Evolutionary conservation across 1,140 invertebrate genomes (phyloP), one percentile per base, ranked within the genome.

Genomic region (Drosophila serrata): DNA sequence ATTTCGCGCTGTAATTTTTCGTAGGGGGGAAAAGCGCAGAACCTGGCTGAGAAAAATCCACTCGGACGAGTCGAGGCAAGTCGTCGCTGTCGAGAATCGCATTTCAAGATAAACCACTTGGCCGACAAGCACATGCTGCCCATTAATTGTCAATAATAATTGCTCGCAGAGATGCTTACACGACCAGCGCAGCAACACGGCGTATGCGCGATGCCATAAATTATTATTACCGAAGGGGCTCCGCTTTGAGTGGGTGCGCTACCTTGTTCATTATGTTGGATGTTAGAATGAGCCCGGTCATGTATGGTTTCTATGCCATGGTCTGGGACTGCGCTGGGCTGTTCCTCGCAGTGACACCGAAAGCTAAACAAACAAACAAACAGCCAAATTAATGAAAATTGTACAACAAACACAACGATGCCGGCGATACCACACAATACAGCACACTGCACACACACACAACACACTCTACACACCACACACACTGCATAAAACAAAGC

Each of bases 71-170:
- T 72, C 62, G 42, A 37, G 56, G 13, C 22, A 0, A 46, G 45
- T 77, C 35, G 48, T 6, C 29, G 29, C 17, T 40, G 68, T n/a
- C 61, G 74, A 68, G 76, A 82, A 84, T 69, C 60, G 45, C 61
- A 68, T 67, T 84, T 85, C 72, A 84, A 84, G 81, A 80, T 46
- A 84, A 84, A 84, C 81, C 63, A 80, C 81, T 80, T 80, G 65
- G 49, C 43, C 35, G 46, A 65, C 80, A 60, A 68, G 75, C 78
- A 76, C 72, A 76, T 58, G 81, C 53, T 76, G 65, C 72, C 56
- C 72, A 85, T 85, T 84, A 80, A 84, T 84, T 80, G 76, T 68
- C 76, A 77, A 80, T 76, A 75, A 55, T 82, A 75, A 75, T 82
- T 63, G 75, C 60, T 48, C 35, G 43, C 33, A 69, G 60, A 79